Conservation (phyloP, 2,113 vertebrate species). For the Tapirus terrestris region DNA sequence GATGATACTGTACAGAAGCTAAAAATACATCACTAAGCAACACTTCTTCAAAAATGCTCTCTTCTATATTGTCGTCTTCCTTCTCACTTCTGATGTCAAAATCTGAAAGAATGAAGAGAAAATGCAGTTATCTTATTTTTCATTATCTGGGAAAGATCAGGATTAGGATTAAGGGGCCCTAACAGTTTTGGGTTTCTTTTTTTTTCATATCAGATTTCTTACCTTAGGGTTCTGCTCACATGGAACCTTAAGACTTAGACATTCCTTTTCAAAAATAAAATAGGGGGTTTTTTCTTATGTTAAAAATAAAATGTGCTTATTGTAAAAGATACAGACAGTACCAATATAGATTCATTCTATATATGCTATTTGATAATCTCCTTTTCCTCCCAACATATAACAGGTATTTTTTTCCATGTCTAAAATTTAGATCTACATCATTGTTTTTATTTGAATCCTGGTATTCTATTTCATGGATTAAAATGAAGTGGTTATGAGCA, state of each 20-base stretch:
- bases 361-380: neutral
- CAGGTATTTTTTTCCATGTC: neutral
- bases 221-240: neutral
- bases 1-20: neutral
- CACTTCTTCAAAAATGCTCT: neutral
- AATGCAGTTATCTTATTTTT: neutral
- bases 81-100: neutral
- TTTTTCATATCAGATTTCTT: neutral
- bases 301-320: neutral
- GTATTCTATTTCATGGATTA: neutral
- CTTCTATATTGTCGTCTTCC: neutral
- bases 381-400: neutral
- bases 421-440: neutral
- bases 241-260: neutral
- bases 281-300: neutral
- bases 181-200: neutral
- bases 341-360: neutral
- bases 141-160: neutral
- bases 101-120: neutral
- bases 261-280: neutral
- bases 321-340: neutral
- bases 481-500: neutral
- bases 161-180: neutral
- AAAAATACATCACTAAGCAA: neutral
- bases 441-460: neutral